These are phyloP conservation scores for Pteronura brasiliensis DNA, from an alignment of 2,113 vertebrate species.

Conservation along the genomic window DNA sequence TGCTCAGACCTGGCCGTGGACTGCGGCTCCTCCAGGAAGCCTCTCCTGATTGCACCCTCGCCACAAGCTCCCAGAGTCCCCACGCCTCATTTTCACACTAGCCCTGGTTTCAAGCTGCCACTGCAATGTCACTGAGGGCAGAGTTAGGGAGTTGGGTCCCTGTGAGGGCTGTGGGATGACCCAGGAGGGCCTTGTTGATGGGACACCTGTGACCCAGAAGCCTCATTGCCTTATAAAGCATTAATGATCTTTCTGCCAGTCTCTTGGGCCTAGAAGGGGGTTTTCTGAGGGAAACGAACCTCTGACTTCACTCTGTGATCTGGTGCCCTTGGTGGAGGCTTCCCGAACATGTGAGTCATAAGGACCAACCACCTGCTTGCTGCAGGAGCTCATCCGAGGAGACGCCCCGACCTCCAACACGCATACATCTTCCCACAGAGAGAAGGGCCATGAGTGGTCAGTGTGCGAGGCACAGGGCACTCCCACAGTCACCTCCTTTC, in stretches of 20 bases:
- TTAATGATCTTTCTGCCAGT: neutral
- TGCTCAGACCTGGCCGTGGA: neutral
- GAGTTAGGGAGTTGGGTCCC: neutral
- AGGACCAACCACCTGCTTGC: neutral
- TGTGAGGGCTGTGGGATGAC: accelerated
- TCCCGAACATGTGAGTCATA: neutral
- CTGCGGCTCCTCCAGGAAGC: neutral
- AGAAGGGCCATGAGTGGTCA: neutral
- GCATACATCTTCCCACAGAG: neutral
- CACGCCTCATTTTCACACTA: neutral
- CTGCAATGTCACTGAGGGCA: accelerated
- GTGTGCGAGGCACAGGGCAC: neutral
- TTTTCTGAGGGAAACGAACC: neutral
- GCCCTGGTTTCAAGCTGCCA: neutral
- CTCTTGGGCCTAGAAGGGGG: neutral
- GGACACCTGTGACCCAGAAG: neutral
- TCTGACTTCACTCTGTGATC: neutral
- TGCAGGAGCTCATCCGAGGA: accelerated
- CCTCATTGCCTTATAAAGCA: neutral
- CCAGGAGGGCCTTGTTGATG: neutral
- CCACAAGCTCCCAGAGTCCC: neutral
- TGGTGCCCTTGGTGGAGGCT: neutral
- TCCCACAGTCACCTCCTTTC: neutral
- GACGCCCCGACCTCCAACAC: accelerated
- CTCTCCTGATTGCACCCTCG: no score